Evolutionary conservation across 1,140 invertebrate genomes (phyloP).

Genomic region (Plodia interpunctella): DNA sequence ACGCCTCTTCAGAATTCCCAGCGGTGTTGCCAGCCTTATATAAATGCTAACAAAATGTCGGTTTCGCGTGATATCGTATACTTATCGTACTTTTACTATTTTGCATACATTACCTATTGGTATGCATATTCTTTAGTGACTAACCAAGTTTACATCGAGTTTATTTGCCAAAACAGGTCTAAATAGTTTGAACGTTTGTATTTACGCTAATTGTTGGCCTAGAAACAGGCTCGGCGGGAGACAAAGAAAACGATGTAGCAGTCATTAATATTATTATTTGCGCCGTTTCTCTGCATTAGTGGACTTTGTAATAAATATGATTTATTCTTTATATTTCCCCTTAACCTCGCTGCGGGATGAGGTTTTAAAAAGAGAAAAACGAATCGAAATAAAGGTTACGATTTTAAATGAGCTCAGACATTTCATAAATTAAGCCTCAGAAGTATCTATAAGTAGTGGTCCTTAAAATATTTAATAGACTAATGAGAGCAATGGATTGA

Average conservation of each 20-base stretch:
- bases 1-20: constrained; percentile 7
- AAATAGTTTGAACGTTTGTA: constrained; percentile 6
- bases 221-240: background rate
- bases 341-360: constrained; percentile 5
- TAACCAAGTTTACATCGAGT: constrained; percentile 18
- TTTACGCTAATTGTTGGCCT: constrained; percentile 6
- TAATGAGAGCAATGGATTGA: background rate
- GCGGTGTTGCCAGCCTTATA: constrained; percentile 46
- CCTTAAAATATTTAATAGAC: constrained; percentile 3
- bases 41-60: constrained; percentile 71
- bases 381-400: constrained; percentile 1
- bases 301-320: constrained; percentile 7
- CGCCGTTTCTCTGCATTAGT: constrained; percentile 6
- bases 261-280: constrained; percentile 6
- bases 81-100: constrained; percentile 63
- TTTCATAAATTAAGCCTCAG: background rate
- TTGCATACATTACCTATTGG: constrained; percentile 65
- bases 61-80: constrained; percentile 62
- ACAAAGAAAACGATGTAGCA: background rate
- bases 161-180: constrained; percentile 7
- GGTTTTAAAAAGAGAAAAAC: constrained; percentile 4
- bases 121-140: constrained; percentile 52
- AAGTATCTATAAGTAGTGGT: background rate
- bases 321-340: constrained; percentile 6
- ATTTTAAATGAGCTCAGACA: constrained; percentile 1